Base-by-base conservation (phyloP, 1,140 invertebrate species). In the Lepidurus packardi region DNA sequence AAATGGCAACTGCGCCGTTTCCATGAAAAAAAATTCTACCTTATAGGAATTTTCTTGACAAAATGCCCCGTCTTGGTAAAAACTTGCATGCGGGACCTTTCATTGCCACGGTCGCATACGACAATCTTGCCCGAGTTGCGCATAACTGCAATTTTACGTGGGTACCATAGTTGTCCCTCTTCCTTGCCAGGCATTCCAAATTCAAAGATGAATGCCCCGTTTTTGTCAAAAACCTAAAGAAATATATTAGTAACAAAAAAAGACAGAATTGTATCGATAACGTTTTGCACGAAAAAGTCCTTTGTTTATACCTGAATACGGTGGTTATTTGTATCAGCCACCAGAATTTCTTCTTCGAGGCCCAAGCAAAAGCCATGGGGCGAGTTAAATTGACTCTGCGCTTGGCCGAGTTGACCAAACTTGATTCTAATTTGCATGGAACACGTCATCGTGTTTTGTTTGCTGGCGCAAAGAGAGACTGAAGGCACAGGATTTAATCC, bases 301-400 rank as follows among this genome's bases (percentile, higher is more conserved):
- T n/a, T 25, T 25, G 16, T 16, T 73, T 7, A 78, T 80, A 81
- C 78, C 80, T 95, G 93, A 83, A 98, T 95, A 77, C 95, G 90
- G 86, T 98, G 95, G 85, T 98, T 98, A 84, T 97, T 96, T 0
- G 96, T 98, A 85, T 98, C 96, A 24, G 96, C 96, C 24, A 96
- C 94, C 82, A 98, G 94, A 82, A 96, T 95, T 83, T 97, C 95
- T 86, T 98, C 95, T 83, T 97, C 94, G 73, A 91, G 88, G 41
- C 96, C 96, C 47, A 98, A 87, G 85, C 96, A 98, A 86, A 98
- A 98, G 75, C 96, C 96, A 86, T 98, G 96, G 0, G 96, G 96
- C 13, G 96, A 97, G 85, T 96, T 97, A 81, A 98, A 97, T 85
- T 98, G 95, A 10, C 93, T 92, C 84, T 95, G 95, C 43, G 91